These are phyloP conservation scores for Leptoclinus maculatus DNA, from an alignment of 2,797 vertebrate genomes.

Conservation along the genomic window DNA sequence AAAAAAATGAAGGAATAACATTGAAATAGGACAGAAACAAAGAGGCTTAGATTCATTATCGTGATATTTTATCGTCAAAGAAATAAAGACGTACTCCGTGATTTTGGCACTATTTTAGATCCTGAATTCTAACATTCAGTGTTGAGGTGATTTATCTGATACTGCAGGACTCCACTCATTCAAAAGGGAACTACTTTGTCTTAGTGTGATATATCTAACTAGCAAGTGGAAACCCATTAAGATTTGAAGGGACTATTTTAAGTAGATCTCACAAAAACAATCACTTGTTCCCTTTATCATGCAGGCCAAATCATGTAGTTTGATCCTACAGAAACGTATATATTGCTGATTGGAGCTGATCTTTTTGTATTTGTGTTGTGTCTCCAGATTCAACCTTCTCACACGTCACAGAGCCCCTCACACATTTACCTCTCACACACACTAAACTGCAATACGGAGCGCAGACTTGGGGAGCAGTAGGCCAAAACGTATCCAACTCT, in stretches of 20 bases:
- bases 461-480: constrained; percentile 50
- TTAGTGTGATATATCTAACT: not conserved
- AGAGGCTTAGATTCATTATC: not conserved
- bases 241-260: constrained; percentile 14
- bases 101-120: constrained; percentile 10
- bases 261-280: constrained; percentile 15
- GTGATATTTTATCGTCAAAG: not conserved
- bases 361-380: constrained; percentile 4
- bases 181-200: not conserved
- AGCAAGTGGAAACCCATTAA: not conserved
- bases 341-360: constrained; percentile 61
- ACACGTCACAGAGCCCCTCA: constrained; percentile 61
- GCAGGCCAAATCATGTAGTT: constrained; percentile 29
- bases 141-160: not conserved
- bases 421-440: constrained; percentile 32
- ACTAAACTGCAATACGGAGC: constrained; percentile 31
- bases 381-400: constrained; percentile 16
- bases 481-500: constrained; percentile 52
- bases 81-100: not conserved
- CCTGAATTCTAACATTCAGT: not conserved
- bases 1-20: constrained; percentile 17
- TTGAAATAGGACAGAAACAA: not conserved
- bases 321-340: constrained; percentile 52
- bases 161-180: not conserved
- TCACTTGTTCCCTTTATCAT: constrained; percentile 16